Percentiles rank a stretch among this genome's conserved stretches.
Evolutionary conservation across 2,888 invertebrate genomes (phyloP).

Genomic region (Polyploca ridens): DNA sequence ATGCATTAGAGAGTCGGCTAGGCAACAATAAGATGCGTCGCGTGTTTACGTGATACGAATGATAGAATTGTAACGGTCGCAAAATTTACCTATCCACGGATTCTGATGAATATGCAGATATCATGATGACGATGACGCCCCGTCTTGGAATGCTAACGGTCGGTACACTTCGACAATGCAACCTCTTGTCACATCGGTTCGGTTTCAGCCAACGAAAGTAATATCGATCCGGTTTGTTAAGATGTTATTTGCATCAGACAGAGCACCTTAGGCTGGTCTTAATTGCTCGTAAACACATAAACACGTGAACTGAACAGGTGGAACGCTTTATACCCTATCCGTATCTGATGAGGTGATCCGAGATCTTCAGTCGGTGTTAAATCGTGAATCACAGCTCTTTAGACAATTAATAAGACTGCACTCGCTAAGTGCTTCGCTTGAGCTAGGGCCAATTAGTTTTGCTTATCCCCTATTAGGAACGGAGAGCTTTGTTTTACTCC

Average conservation of each 20-base stretch:
- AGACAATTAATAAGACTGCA: slow-evolving; percentile 1
- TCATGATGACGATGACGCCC: slow-evolving; percentile 58
- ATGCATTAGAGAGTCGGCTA: slow-evolving; percentile 48
- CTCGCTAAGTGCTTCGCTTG: background rate
- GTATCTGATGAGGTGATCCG: background rate
- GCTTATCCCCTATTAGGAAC: background rate
- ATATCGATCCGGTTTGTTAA: slow-evolving; percentile 50
- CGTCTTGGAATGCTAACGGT: slow-evolving; percentile 78
- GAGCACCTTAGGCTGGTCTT: slow-evolving; percentile 33
- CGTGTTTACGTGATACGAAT: slow-evolving; percentile 62
- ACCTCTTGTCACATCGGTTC: slow-evolving; percentile 35
- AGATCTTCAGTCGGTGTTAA: background rate
- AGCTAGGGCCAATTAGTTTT: background rate
- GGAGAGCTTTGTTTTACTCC: background rate
- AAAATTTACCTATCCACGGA: slow-evolving; percentile 66
- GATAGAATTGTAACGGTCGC: slow-evolving; percentile 63
- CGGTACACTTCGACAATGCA: slow-evolving; percentile 68
- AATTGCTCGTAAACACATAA: slow-evolving; percentile 26
- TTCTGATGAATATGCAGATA: slow-evolving; percentile 78
- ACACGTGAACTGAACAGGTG: background rate
- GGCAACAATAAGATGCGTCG: slow-evolving; percentile 50
- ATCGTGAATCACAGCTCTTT: background rate
- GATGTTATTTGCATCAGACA: slow-evolving; percentile 51
- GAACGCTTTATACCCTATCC: background rate
- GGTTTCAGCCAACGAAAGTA: slow-evolving; percentile 49